Evolutionary conservation across 2,888 invertebrate species (phyloP).

Genomic region (Thysanoteuthis rhombus): DNA sequence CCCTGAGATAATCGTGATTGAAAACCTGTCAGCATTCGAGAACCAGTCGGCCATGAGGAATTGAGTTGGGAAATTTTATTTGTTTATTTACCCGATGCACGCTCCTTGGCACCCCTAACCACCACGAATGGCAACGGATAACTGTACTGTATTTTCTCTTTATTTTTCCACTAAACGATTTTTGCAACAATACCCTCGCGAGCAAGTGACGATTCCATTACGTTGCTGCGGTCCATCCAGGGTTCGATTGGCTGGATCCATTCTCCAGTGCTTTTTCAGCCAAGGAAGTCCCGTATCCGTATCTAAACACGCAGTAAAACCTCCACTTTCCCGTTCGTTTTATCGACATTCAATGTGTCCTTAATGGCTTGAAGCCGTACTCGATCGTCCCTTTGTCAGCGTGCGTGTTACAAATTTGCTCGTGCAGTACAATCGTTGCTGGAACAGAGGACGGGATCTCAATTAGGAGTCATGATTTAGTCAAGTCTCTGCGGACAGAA

Average conservation of each 20-base stretch:
- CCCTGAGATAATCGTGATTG: too few species aligned
- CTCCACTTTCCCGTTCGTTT: not conserved
- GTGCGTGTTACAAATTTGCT: not conserved
- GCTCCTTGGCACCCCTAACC: too few species aligned
- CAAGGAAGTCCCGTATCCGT: not conserved
- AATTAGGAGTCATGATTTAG: not conserved
- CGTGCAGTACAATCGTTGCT: not conserved
- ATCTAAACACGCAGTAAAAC: not conserved
- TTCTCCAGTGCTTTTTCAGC: not conserved
- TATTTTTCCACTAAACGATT: too few species aligned
- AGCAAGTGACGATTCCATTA: too few species aligned
- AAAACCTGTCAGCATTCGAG: too few species aligned
- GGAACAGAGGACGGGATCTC: not conserved
- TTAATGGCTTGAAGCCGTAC: not conserved
- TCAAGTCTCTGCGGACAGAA: not conserved
- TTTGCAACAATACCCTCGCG: too few species aligned
- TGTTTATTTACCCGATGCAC: too few species aligned
- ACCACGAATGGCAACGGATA: too few species aligned
- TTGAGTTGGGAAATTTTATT: too few species aligned
- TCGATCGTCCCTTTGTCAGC: not conserved
- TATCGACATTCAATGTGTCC: not conserved
- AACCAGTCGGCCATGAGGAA: too few species aligned
- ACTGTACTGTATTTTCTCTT: too few species aligned
- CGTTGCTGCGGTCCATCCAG: not conserved
- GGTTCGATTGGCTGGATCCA: not conserved